Evolutionary conservation across 2,113 vertebrate genomes (phyloP).

Genomic region (Xenopus borealis): DNA sequence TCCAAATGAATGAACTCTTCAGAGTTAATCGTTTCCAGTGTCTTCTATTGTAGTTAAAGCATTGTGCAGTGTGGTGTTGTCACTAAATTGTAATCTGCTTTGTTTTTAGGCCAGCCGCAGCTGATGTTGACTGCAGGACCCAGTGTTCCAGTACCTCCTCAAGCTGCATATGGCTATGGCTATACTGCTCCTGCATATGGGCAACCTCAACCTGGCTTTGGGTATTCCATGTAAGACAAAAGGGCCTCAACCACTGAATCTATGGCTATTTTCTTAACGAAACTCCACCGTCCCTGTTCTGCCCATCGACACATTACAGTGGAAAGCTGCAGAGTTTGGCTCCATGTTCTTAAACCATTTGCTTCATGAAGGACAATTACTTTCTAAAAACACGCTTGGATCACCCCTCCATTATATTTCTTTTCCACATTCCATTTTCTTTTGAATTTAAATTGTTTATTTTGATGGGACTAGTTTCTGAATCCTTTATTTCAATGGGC

Average conservation of each 20-base stretch:
- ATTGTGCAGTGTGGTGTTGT: too few relatives aligned
- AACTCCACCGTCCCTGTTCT: conserved; percentile 80
- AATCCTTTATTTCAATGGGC: conserved; percentile 65
- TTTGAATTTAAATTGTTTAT: conserved; percentile 73
- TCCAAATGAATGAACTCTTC: too few relatives aligned
- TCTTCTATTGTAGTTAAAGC: too few relatives aligned
- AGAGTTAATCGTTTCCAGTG: too few relatives aligned
- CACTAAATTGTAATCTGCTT: neutral
- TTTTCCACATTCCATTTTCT: conserved; percentile 92
- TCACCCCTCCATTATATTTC: conserved; percentile 72
- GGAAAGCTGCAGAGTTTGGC: conserved; percentile 70
- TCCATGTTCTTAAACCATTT: conserved; percentile 77
- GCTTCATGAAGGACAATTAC: conserved; percentile 93
- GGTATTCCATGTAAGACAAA: conserved; percentile 90
- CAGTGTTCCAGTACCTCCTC: conserved; percentile 88
- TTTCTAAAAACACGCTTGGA: conserved; percentile 81
- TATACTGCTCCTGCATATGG: conserved; percentile 87
- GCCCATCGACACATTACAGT: conserved; percentile 67
- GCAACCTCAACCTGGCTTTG: conserved; percentile 89
- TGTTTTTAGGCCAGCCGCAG: conserved; percentile 84
- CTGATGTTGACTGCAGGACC: conserved; percentile 97
- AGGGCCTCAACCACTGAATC: conserved; percentile 60
- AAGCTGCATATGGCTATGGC: conserved; percentile 89
- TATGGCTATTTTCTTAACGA: conserved; percentile 72
- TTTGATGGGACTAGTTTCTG: conserved; percentile 71